Evolutionary conservation across 2,113 vertebrate species (phyloP), one percentile per base, ranked within the genome.

Genomic region (Oryzias melastigma): DNA sequence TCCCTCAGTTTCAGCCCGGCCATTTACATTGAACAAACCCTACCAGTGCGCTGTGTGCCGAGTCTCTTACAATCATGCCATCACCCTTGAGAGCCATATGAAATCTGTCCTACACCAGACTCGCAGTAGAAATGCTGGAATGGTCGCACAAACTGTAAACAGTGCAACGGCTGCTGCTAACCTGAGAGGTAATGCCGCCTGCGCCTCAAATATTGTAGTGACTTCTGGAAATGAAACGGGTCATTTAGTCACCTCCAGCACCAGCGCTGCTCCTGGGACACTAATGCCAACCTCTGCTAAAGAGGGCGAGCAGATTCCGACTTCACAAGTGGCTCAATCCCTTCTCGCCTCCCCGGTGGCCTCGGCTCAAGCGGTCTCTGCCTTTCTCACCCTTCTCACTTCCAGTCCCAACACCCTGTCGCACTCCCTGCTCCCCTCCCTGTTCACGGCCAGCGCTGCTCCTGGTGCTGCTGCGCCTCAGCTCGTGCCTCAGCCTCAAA

Each of bases 51-150:
- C 93, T 0, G 81, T 93, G 24, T 97, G 94, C 87, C 88, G 93
- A 5, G 94, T 97, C 63, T 95, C 95, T 29, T 96, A 96, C 86
- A 95, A 95, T 87, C 94, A 95, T 79, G 94, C 94, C 85, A 95
- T 95, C 68, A 95, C 94, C 14, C 84, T 95, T 20, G 95, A 96
- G 90, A 97, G 95, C 85, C 94, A 95, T 89, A 92, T 97, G 91
- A 93, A 95, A 49, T 95, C 95, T 5, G 95, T 96, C 19, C 87
- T 95, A 76, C 95, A 95, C 77, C 95, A 95, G 86, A 95, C 93
- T 18, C 93, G 94, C 60, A 93, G 93, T 49, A 90, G 94, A 64
- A 93, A 89, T 14, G 83, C 93, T 68, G 90, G 87, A 43, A 84
- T 83, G 61, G 70, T 42, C 55, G 75, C 82, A 70, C 79, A 76